A percentile compares a stretch with the other conserved stretches of the same genome.
These are phyloP conservation scores for Erynnis tages DNA, from an alignment of 2,888 invertebrate species.

Conservation along the genomic window DNA sequence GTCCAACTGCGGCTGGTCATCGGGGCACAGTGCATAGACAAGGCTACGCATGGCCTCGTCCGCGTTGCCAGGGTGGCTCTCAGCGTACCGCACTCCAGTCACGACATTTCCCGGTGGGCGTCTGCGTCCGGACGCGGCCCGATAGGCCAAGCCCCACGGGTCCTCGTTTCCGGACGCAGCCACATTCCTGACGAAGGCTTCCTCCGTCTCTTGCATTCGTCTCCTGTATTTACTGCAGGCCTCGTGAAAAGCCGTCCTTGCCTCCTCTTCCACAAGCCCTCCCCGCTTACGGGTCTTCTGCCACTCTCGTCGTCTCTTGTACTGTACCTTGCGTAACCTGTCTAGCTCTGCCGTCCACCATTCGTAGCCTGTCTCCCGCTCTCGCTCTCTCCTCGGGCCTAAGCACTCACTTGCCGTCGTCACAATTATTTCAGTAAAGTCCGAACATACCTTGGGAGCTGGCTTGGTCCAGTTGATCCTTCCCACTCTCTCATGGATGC, in stretches of 20 bases:
- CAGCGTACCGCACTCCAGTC: constrained; percentile 21
- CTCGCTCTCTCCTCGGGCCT: background rate
- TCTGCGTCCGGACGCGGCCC: constrained; percentile 13
- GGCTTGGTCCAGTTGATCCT: constrained; percentile 24
- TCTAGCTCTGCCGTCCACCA: constrained; percentile 31
- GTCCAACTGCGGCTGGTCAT: constrained; percentile 35
- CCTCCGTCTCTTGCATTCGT: constrained; percentile 25
- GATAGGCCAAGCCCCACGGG: constrained; percentile 32
- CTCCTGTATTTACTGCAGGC: constrained; percentile 12
- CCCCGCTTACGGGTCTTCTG: constrained; percentile 20
- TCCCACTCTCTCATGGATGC: constrained; percentile 9
- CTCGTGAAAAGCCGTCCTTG: background rate
- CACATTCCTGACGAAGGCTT: background rate
- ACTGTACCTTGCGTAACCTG: background rate
- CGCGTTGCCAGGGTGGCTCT: constrained; percentile 9
- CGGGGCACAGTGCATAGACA: constrained; percentile 38
- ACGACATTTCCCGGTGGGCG: constrained; percentile 30
- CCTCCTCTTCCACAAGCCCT: background rate
- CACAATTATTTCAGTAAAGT: background rate
- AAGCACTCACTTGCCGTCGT: constrained; percentile 19
- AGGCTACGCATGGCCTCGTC: constrained; percentile 31
- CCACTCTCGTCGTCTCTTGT: constrained; percentile 25
- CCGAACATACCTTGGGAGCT: background rate
- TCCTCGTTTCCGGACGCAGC: constrained; percentile 30
- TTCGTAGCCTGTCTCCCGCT: constrained; percentile 22